Evolutionary conservation across 2,113 vertebrate species (phyloP).

Genomic region (Centrocercus urophasianus): DNA sequence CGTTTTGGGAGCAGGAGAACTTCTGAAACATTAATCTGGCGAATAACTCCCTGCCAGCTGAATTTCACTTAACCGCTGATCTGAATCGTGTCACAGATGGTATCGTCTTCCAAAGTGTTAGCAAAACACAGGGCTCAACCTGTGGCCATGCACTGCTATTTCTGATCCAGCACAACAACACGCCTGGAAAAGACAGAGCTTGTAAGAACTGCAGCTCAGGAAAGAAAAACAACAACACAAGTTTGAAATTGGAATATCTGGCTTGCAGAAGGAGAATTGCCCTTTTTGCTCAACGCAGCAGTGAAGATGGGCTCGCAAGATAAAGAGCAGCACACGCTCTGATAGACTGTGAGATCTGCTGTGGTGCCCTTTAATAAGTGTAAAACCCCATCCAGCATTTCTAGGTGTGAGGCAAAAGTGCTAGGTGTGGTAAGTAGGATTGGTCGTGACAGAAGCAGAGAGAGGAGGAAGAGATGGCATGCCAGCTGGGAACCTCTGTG

Average conservation of each 20-base stretch:
- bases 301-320: background rate
- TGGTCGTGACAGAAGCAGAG: background rate
- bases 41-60: conserved; percentile 46
- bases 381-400: background rate
- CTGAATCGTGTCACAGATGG: conserved; percentile 67
- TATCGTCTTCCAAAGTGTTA: conserved; percentile 38
- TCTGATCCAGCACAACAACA: conserved; percentile 29
- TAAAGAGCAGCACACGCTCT: background rate
- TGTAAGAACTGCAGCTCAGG: conserved; percentile 15
- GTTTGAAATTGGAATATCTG: background rate
- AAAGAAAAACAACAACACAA: background rate
- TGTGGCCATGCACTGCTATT: background rate
- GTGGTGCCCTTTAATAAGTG: background rate
- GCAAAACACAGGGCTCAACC: conserved; percentile 43
- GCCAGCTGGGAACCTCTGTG: background rate
- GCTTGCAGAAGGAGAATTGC: conserved; percentile 53
- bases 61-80: conserved; percentile 62
- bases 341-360: background rate
- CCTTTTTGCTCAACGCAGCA: conserved; percentile 47
- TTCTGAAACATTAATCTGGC: conserved; percentile 62
- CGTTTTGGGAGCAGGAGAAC: conserved; percentile 4
- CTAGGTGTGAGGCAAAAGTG: background rate
- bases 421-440: background rate
- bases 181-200: background rate
- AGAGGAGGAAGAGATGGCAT: background rate